These are phyloP conservation scores for Pluvialis apricaria DNA, from an alignment of 2,113 vertebrate species.

Conservation along the genomic window DNA sequence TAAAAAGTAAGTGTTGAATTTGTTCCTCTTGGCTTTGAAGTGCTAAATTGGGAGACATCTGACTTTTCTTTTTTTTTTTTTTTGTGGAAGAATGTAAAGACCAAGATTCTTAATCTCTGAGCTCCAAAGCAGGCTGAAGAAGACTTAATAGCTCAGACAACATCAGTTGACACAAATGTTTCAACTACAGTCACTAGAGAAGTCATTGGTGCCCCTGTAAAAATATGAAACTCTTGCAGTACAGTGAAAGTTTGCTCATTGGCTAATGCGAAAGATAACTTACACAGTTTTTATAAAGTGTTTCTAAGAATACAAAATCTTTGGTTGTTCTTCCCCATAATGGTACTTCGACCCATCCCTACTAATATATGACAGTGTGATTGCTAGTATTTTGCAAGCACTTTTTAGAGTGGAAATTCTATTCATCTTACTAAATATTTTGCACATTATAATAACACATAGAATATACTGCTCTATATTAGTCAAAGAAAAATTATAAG, in stretches of 20 bases:
- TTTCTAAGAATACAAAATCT: not conserved
- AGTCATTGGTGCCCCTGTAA: rapidly evolving
- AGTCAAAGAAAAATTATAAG: not conserved
- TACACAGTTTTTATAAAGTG: not conserved
- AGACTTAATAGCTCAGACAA: not conserved
- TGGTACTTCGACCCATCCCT: not conserved
- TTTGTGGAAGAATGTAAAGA: not conserved
- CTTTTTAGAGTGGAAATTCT: not conserved
- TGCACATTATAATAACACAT: not conserved
- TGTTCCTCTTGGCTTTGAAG: not conserved
- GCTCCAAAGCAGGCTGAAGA: not conserved
- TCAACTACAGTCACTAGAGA: not conserved
- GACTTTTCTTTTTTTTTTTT: not conserved
- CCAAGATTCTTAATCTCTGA: not conserved
- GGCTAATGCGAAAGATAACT: not conserved
- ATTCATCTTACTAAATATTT: not conserved
- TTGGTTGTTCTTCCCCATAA: not conserved
- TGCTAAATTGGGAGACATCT: not conserved
- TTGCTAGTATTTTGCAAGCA: not conserved
- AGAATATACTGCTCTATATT: not conserved
- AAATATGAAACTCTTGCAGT: not conserved
- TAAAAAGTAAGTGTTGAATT: not conserved
- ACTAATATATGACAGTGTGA: not conserved
- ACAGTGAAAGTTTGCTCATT: not conserved
- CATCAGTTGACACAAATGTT: not conserved